phyloP scores from a whole-genome alignment of 64 coral and sea anemone species.

The Pachyseris speciosa region DNA sequence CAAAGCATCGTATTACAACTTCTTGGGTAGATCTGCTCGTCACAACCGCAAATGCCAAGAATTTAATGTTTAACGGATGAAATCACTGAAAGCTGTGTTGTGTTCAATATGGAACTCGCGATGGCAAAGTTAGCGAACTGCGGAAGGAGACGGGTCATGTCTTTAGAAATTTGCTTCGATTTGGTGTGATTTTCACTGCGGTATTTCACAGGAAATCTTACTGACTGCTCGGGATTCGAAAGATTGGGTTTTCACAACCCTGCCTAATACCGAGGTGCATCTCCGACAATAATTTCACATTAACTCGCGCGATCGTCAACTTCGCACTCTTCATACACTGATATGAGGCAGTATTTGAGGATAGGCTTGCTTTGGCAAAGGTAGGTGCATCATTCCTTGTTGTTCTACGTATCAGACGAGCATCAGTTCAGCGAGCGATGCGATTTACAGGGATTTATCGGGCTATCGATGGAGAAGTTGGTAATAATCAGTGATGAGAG shows the following conservation, averaged over 20 bases:
- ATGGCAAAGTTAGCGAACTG: neutral
- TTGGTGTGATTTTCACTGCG: neutral
- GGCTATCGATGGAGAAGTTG: neutral
- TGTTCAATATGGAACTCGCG: neutral
- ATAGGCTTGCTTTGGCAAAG: neutral
- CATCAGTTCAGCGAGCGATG: neutral
- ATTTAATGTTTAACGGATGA: constrained; percentile 38
- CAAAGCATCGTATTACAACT: constrained; percentile 18
- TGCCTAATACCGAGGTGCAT: neutral
- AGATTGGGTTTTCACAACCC: neutral
- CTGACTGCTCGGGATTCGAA: neutral
- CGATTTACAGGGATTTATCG: neutral
- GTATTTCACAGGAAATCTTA: constrained; percentile 37
- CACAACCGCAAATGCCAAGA: constrained; percentile 28
- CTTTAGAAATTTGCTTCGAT: neutral
- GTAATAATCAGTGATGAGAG: neutral
- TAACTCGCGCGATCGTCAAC: neutral
- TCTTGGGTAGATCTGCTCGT: constrained; percentile 23
- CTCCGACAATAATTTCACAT: neutral
- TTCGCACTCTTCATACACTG: neutral
- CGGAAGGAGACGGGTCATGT: neutral
- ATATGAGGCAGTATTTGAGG: constrained; percentile 26
- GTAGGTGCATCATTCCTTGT: neutral
- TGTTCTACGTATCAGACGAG: neutral
- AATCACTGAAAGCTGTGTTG: constrained; percentile 31